Conservation (phyloP, 23 tunicate genomes). For the Ciona savignyi region DNA sequence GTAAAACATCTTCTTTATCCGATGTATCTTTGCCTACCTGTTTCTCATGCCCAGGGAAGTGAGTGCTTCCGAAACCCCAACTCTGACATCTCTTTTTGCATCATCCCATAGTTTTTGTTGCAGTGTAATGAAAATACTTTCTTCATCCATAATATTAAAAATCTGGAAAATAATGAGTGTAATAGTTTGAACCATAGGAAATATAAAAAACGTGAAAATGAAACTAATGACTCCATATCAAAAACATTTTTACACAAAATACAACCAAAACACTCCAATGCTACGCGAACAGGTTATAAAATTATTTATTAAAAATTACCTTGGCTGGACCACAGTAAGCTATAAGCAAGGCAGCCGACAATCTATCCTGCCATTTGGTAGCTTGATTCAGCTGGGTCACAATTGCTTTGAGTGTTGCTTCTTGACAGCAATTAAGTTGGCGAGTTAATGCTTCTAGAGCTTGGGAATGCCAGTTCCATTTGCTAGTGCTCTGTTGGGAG, state of each 20-base stretch:
- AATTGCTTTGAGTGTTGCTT: conserved; percentile 34
- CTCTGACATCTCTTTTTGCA: conserved; percentile 64
- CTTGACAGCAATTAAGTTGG: conserved; percentile 35
- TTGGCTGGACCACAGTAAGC: conserved; percentile 55
- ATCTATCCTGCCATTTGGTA: conserved; percentile 67
- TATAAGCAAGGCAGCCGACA: conserved; percentile 65
- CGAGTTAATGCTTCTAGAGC: conserved; percentile 54
- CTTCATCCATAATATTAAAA: conserved; percentile 16
- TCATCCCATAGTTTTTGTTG: conserved; percentile 74
- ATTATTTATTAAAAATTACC: conserved; percentile 2
- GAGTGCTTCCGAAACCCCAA: conserved; percentile 81
- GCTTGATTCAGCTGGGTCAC: conserved; percentile 48
- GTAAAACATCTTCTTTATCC: no score
- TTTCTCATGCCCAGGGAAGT: conserved; percentile 76
- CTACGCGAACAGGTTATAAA: not conserved
- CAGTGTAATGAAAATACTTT: conserved; percentile 34
- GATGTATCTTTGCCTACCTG: conserved; percentile 16
- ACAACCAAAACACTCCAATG: not conserved
- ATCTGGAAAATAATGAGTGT: not conserved
- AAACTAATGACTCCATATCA: no score
- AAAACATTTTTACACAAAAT: not conserved
- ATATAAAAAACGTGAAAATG: no score
- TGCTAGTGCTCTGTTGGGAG: conserved; percentile 23
- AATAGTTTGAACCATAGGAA: no score
- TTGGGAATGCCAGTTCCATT: conserved; percentile 66